Conservation (phyloP, 2,113 vertebrate genomes). For the Amazona guildingii region DNA sequence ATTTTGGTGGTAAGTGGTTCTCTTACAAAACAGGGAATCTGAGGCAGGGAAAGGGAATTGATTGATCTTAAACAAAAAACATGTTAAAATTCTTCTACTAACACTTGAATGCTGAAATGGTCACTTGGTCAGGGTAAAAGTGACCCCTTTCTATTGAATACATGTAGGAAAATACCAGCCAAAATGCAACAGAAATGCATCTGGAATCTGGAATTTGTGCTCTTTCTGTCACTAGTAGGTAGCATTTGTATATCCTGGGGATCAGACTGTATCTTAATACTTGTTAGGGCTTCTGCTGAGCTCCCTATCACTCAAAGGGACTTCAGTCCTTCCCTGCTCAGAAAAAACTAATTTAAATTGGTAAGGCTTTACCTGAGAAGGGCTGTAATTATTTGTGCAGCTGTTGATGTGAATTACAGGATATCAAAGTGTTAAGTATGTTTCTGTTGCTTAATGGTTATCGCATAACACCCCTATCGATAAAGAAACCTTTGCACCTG, state of each 20-base stretch:
- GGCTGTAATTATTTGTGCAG: neutral
- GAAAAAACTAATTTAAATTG: neutral
- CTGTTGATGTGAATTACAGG: neutral
- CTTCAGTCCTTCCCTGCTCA: neutral
- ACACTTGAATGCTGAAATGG: neutral
- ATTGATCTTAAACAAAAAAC: neutral
- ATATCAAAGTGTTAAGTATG: neutral
- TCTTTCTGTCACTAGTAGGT: neutral
- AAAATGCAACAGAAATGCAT: neutral
- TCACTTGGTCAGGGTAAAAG: neutral
- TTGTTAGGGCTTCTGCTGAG: neutral
- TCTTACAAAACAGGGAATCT: neutral
- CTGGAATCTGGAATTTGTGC: neutral
- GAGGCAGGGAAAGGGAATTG: neutral
- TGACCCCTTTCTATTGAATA: neutral
- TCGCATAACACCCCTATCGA: neutral
- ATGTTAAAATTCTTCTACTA: neutral
- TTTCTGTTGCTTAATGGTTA: neutral
- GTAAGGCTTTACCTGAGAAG: neutral
- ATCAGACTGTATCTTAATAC: neutral
- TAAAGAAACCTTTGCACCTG: neutral
- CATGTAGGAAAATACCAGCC: neutral
- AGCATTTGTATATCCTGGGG: neutral
- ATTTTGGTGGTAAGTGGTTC: neutral
- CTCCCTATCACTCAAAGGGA: neutral